Percentiles rank a stretch among this genome's conserved stretches.
Evolutionary conservation across 2,113 vertebrate genomes (phyloP).

Genomic region (Hystrix brachyura): DNA sequence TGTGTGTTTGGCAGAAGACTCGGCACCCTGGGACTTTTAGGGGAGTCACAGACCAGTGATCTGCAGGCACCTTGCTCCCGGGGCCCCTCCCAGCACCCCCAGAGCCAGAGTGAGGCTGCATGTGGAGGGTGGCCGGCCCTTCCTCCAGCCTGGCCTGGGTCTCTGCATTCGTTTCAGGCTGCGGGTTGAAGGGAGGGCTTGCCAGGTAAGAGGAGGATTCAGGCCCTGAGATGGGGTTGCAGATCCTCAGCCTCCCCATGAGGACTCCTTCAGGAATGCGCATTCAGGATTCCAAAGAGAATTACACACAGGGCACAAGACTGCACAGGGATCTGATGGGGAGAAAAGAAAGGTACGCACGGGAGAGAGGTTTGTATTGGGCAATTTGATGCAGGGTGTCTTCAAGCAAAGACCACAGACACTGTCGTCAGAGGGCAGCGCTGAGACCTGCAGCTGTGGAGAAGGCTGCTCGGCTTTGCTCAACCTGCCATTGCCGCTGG

Average conservation of each 20-base stretch:
- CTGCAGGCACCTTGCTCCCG: neutral
- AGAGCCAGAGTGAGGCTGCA: neutral
- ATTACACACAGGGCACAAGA: rapidly evolving
- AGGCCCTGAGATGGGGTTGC: neutral
- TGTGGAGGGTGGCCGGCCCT: rapidly evolving
- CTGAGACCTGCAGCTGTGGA: neutral
- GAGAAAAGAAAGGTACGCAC: neutral
- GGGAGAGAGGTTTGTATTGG: rapidly evolving
- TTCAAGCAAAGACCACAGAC: neutral
- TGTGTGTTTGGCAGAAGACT: rapidly evolving
- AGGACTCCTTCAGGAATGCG: rapidly evolving
- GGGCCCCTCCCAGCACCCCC: neutral
- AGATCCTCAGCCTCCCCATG: rapidly evolving
- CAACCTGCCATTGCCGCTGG: neutral
- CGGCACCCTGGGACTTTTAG: too few relatives aligned
- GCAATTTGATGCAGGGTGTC: rapidly evolving
- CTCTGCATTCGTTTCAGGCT: neutral
- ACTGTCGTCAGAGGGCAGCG: too few relatives aligned
- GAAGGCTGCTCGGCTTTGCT: neutral
- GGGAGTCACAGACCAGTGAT: rapidly evolving
- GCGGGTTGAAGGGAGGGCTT: rapidly evolving
- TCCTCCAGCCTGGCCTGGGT: rapidly evolving
- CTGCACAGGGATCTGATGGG: rapidly evolving
- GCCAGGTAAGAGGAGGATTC: too few relatives aligned
- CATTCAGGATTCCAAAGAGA: neutral